These are phyloP conservation scores for Pedionomus torquatus DNA, from an alignment of 2,113 vertebrate species.

Conservation along the genomic window DNA sequence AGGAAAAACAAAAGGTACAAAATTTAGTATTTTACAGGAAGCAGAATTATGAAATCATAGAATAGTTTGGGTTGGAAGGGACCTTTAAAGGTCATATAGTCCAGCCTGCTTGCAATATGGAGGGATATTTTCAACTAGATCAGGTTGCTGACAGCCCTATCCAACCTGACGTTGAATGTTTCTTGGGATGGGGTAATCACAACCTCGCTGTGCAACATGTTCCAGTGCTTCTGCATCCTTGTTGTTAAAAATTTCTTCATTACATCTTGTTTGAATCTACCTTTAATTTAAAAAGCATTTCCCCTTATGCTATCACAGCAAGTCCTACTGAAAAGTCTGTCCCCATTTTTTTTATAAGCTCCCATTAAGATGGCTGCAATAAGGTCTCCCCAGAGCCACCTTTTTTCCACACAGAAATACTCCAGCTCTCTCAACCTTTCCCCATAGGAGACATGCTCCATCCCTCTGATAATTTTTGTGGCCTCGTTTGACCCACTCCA, in stretches of 20 bases:
- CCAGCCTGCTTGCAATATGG: accelerated
- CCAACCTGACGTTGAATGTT: background rate
- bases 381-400: background rate
- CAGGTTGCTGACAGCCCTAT: accelerated
- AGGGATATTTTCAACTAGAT: background rate
- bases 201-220: no score
- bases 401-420: background rate
- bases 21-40: background rate
- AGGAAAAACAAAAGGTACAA: background rate
- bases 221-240: background rate
- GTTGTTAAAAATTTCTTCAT: background rate
- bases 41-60: background rate
- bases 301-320: no score
- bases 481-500: background rate
- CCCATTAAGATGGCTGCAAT: no score
- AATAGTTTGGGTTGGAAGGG: background rate
- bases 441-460: background rate
- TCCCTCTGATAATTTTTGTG: background rate
- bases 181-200: no score
- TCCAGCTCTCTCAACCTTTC: background rate
- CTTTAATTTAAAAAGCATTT: background rate
- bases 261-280: background rate
- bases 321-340: background rate
- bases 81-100: background rate
- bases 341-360: background rate